phyloP scores from a whole-genome alignment of 2,113 vertebrate genomes.

The Sigmodon hispidus region DNA sequence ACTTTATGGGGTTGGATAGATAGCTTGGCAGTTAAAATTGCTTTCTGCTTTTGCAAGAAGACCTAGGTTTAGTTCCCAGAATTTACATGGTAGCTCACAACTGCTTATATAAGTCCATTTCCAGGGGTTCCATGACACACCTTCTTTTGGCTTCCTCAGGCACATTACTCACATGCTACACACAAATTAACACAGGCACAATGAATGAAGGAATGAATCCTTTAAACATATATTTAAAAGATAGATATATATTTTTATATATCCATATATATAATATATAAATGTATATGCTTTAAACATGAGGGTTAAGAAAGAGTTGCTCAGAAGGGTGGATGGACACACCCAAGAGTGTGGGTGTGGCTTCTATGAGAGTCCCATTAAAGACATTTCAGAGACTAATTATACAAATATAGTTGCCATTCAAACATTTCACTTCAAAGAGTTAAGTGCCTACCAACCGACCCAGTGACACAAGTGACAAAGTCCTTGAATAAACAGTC shows the following conservation, averaged over 20 bases:
- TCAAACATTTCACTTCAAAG: constrained; percentile 10
- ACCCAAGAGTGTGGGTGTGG: background rate
- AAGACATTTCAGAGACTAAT: constrained; percentile 3
- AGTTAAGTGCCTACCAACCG: background rate
- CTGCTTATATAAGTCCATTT: background rate
- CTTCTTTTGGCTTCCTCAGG: background rate
- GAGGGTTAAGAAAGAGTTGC: background rate
- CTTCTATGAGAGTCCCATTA: background rate
- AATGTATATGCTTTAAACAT: background rate
- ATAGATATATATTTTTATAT: background rate
- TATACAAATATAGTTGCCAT: background rate
- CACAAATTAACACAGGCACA: background rate
- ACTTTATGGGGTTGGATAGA: background rate
- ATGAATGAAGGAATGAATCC: background rate
- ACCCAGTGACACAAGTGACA: background rate
- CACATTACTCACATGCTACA: background rate
- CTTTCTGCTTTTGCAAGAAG: background rate
- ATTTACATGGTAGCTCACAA: background rate
- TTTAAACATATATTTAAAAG: background rate
- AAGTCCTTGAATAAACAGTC: background rate
- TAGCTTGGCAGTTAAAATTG: background rate
- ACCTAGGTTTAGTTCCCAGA: background rate
- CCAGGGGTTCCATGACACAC: background rate
- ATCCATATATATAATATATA: background rate
- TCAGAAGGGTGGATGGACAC: background rate